A percentile compares a stretch with the other conserved stretches of the same genome.
Conservation (phyloP, 2,113 vertebrate species). For the Epinephelus moara region DNA sequence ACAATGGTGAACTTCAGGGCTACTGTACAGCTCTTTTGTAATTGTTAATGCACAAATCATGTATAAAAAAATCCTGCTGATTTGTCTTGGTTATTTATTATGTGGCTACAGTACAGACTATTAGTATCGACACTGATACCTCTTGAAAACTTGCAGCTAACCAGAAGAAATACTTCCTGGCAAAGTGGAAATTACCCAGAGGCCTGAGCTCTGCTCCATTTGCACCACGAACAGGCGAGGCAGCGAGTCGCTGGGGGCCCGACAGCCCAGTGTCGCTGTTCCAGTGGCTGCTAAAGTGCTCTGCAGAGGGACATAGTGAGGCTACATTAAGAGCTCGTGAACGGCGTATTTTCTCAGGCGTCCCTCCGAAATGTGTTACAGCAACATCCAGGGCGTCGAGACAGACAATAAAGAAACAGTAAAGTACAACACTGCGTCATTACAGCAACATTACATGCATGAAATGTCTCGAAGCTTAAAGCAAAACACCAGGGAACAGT, state of each 20-base stretch:
- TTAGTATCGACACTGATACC: not conserved
- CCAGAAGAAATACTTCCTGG: not conserved
- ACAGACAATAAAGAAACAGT: slow-evolving; percentile 14
- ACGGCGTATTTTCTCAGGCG: slow-evolving; percentile 14
- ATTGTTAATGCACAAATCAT: not conserved
- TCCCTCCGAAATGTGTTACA: slow-evolving; percentile 1
- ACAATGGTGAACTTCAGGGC: too few species aligned
- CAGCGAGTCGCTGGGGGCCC: not conserved
- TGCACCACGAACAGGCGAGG: not conserved
- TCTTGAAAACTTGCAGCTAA: not conserved
- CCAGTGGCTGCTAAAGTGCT: slow-evolving; percentile 22
- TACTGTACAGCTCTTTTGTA: not conserved
- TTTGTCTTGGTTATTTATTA: not conserved
- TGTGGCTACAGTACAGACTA: too few species aligned
- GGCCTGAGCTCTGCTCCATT: slow-evolving; percentile 18
- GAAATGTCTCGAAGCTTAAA: slow-evolving; percentile 9
- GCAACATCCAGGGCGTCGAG: slow-evolving; percentile 1
- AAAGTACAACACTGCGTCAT: not conserved
- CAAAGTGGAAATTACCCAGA: slow-evolving; percentile 20
- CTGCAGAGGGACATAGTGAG: slow-evolving; percentile 19
- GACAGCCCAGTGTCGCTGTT: not conserved
- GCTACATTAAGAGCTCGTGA: slow-evolving; percentile 5
- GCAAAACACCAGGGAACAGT: not conserved
- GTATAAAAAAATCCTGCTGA: not conserved
- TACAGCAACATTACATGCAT: not conserved